Evolutionary conservation across 2,888 invertebrate genomes (phyloP).

Genomic region (Iphiclides podalirius): DNA sequence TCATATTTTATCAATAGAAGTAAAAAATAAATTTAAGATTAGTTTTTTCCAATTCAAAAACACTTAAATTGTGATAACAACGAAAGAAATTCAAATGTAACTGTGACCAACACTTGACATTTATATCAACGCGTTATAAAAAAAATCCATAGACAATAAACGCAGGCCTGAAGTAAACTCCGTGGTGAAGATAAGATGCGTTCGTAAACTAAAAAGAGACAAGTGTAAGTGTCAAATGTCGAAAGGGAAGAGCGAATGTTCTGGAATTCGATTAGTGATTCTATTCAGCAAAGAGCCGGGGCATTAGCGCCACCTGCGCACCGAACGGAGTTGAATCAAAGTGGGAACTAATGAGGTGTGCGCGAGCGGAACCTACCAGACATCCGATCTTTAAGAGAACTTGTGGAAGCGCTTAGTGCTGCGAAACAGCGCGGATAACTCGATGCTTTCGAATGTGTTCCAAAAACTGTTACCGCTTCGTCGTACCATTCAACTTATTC

Average conservation of each 20-base stretch:
- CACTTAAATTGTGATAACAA: no score
- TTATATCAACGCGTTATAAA: no score
- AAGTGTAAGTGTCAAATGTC: constrained; percentile 16
- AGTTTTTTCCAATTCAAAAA: no score
- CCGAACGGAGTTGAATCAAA: constrained; percentile 45
- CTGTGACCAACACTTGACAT: no score
- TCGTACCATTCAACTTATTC: no score
- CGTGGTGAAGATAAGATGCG: neutral
- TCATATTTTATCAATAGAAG: no score
- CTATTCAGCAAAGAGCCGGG: constrained; percentile 42
- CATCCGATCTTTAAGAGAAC: constrained; percentile 43
- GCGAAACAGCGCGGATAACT: constrained; percentile 23
- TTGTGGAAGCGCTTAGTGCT: constrained; percentile 38
- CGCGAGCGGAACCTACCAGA: constrained; percentile 42
- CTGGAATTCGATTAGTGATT: constrained; percentile 40
- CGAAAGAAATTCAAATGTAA: no score
- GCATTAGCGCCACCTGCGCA: constrained; percentile 51
- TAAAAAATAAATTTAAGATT: no score
- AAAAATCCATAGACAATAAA: no score
- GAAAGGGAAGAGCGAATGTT: constrained; percentile 28
- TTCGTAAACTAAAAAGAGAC: constrained; percentile 13
- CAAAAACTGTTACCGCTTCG: no score
- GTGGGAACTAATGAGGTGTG: constrained; percentile 60
- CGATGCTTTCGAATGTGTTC: constrained; percentile 9
- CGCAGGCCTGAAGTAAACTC: no score